phyloP scores from a whole-genome alignment of 2,888 invertebrate species.

The Scelioninae gen. 2 region DNA sequence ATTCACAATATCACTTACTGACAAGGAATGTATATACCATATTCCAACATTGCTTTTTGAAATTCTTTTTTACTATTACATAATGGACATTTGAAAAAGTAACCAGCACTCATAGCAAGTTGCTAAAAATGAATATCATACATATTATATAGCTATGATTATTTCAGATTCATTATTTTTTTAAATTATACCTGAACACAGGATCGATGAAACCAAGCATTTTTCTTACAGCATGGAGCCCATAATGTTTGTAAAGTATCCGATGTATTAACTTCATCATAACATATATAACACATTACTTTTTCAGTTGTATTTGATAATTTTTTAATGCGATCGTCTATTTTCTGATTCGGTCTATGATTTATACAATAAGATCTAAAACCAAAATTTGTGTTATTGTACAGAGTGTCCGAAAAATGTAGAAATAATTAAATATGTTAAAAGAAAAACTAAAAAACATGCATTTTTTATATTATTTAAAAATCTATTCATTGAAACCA shows the following conservation, averaged over 20 bases:
- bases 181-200: slow-evolving; percentile 79
- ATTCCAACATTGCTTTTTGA: slow-evolving; percentile 78
- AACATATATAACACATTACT: slow-evolving; percentile 82
- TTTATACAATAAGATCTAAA: slow-evolving; percentile 81
- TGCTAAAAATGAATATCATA: slow-evolving; percentile 76
- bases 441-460: not conserved
- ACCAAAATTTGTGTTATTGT: too few species aligned
- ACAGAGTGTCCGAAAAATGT: too few species aligned
- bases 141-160: not conserved
- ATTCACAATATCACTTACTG: slow-evolving; percentile 82
- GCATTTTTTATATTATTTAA: too few species aligned
- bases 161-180: not conserved
- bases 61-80: slow-evolving; percentile 85
- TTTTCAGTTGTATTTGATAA: slow-evolving; percentile 61
- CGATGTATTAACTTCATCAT: slow-evolving; percentile 77
- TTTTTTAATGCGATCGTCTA: slow-evolving; percentile 69
- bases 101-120: slow-evolving; percentile 85
- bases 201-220: slow-evolving; percentile 85
- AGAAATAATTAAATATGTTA: not conserved
- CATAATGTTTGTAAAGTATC: slow-evolving; percentile 77
- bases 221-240: slow-evolving; percentile 86
- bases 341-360: slow-evolving; percentile 79
- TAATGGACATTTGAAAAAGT: slow-evolving; percentile 89
- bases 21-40: slow-evolving; percentile 88
- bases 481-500: too few species aligned